These are phyloP conservation scores for Antennarius maculatus DNA, from an alignment of 2,797 vertebrate species.

Conservation along the genomic window DNA sequence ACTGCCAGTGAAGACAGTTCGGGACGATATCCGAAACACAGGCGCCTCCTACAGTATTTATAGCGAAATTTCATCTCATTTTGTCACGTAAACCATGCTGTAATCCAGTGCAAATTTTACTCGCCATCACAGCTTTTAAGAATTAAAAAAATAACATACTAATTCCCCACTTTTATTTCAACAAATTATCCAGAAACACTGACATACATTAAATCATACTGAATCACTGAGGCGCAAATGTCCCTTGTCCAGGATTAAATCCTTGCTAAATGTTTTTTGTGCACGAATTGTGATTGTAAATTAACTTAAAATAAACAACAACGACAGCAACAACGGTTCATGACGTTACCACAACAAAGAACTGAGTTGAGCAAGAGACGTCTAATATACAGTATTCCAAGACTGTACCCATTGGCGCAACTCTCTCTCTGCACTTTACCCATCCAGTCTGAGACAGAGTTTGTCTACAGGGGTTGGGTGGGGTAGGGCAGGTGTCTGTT, in stretches of 20 bases:
- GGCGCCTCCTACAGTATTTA: conserved; percentile 59
- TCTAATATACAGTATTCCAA: too few relatives aligned
- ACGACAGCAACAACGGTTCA: background rate
- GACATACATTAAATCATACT: background rate
- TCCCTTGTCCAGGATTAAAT: background rate
- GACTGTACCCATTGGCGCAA: background rate
- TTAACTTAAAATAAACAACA: background rate
- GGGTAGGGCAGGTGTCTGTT: conserved; percentile 51
- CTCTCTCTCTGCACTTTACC: conserved; percentile 13
- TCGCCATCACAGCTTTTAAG: conserved; percentile 10
- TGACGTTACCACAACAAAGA: rapidly evolving
- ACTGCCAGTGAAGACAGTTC: conserved; percentile 22
- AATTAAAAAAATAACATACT: background rate
- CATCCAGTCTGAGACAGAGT: conserved; percentile 13
- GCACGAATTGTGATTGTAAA: background rate
- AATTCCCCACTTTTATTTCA: background rate
- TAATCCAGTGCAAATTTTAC: conserved; percentile 11
- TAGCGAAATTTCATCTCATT: background rate
- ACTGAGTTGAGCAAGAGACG: background rate
- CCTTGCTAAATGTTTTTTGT: background rate
- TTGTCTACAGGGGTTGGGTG: conserved; percentile 28
- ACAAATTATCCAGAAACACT: background rate
- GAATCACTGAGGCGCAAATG: background rate
- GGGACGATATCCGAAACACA: conserved; percentile 34
- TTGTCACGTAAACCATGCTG: background rate